These are phyloP conservation scores for Macaria liturata DNA, from an alignment of 2,888 invertebrate species.

Conservation along the genomic window DNA sequence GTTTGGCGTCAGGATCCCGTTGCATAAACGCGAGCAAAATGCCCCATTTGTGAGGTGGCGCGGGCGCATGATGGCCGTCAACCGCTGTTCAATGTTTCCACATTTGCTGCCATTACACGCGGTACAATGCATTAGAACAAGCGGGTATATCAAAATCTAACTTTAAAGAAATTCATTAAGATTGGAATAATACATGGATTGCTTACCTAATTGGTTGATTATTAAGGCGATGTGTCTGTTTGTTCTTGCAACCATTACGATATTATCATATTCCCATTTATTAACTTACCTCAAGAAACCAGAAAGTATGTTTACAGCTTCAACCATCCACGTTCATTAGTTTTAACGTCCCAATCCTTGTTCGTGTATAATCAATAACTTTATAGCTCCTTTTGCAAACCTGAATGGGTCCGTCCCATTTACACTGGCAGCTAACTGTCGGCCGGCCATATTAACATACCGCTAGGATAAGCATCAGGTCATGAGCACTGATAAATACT, in stretches of 20 bases:
- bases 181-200: too few species aligned
- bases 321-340: slow-evolving; percentile 10
- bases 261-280: too few species aligned
- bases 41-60: slow-evolving; percentile 29
- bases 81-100: slow-evolving; percentile 33
- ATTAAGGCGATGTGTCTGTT: too few species aligned
- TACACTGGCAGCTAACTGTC: slow-evolving; percentile 33
- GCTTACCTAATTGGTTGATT: too few species aligned
- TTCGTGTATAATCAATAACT: slow-evolving; percentile 16
- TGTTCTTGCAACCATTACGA: too few species aligned
- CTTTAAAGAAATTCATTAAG: too few species aligned
- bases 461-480: slow-evolving; percentile 63
- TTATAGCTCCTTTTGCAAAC: slow-evolving; percentile 15
- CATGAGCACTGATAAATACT: slow-evolving; percentile 55
- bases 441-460: slow-evolving; percentile 55
- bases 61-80: slow-evolving; percentile 32
- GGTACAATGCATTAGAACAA: slow-evolving; percentile 16
- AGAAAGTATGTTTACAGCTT: slow-evolving; percentile 10
- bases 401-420: slow-evolving; percentile 18
- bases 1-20: slow-evolving; percentile 33
- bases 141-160: slow-evolving; percentile 3
- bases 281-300: too few species aligned
- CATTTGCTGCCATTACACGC: slow-evolving; percentile 29
- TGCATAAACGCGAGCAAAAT: slow-evolving; percentile 34
- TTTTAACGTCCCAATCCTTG: slow-evolving; percentile 14